phyloP scores from a whole-genome alignment of 2,888 invertebrate species.

The Eristalis pertinax region DNA sequence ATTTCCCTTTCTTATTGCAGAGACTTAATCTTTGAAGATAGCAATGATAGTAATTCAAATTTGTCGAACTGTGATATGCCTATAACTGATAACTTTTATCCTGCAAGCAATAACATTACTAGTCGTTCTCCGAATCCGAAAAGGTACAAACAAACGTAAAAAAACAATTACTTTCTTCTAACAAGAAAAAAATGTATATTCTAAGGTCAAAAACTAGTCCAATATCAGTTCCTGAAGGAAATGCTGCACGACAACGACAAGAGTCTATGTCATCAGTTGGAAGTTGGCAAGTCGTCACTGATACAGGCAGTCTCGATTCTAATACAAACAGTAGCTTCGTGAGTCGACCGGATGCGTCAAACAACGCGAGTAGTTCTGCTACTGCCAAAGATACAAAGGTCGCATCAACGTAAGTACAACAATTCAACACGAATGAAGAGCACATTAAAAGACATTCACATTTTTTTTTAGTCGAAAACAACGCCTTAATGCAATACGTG shows the following conservation, averaged over 20 bases:
- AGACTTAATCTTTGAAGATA: conserved; percentile 79
- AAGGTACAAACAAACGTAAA: conserved; percentile 73
- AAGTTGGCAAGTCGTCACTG: conserved; percentile 88
- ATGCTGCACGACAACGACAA: conserved; percentile 83
- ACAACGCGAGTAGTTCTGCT: conserved; percentile 36
- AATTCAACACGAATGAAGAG: background rate
- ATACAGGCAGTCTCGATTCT: conserved; percentile 84
- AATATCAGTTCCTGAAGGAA: conserved; percentile 84
- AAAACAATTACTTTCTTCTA: background rate
- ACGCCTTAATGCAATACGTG: conserved; percentile 78
- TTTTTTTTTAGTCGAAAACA: conserved; percentile 76
- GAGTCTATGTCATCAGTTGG: conserved; percentile 84
- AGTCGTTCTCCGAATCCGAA: conserved; percentile 80
- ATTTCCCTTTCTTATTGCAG: conserved; percentile 69
- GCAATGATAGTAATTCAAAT: conserved; percentile 80
- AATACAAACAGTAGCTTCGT: conserved; percentile 78
- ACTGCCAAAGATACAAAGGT: conserved; percentile 47
- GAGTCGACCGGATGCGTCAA: conserved; percentile 50
- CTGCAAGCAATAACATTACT: conserved; percentile 77
- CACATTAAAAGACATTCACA: background rate
- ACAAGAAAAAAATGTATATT: background rate
- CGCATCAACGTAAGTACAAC: conserved; percentile 34
- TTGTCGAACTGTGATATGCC: conserved; percentile 80
- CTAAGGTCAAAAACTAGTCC: conserved; percentile 83
- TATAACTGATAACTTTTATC: conserved; percentile 78